Evolutionary conservation across 2,888 invertebrate species (phyloP).

Genomic region (Cheilosia vernalis): DNA sequence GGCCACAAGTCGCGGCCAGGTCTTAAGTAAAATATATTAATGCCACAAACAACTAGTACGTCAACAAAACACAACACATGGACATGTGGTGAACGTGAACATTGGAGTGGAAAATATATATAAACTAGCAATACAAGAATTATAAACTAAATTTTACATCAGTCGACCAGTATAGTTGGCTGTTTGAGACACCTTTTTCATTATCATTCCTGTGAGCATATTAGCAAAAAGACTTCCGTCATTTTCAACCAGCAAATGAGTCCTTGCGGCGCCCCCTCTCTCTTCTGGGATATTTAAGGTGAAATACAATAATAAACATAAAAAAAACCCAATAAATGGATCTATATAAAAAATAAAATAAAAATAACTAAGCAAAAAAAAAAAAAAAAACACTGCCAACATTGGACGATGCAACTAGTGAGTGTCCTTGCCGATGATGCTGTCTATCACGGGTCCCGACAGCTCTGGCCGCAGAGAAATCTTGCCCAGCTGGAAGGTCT

Average conservation of each 20-base stretch:
- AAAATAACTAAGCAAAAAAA: neutral
- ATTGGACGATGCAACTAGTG: conserved; percentile 20
- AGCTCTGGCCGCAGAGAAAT: conserved; percentile 87
- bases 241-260: conserved; percentile 60
- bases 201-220: conserved; percentile 11
- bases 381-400: neutral
- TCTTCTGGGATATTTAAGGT: neutral
- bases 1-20: conserved; percentile 64
- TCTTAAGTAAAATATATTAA: conserved; percentile 44
- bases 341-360: conserved; percentile 7
- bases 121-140: conserved; percentile 52
- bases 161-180: conserved; percentile 48
- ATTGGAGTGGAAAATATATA: conserved; percentile 31
- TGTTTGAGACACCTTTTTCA: conserved; percentile 12
- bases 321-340: conserved; percentile 16
- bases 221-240: conserved; percentile 54
- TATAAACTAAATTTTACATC: conserved; percentile 61
- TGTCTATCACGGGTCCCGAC: conserved; percentile 79
- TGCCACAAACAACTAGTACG: conserved; percentile 21
- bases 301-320: conserved; percentile 23
- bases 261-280: conserved; percentile 46
- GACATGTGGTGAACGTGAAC: conserved; percentile 58
- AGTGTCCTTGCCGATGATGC: conserved; percentile 77
- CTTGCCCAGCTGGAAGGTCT: conserved; percentile 85
- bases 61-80: conserved; percentile 48